Evolutionary conservation across 2,888 invertebrate genomes (phyloP).

Genomic region (Dicyrtoma fusca): DNA sequence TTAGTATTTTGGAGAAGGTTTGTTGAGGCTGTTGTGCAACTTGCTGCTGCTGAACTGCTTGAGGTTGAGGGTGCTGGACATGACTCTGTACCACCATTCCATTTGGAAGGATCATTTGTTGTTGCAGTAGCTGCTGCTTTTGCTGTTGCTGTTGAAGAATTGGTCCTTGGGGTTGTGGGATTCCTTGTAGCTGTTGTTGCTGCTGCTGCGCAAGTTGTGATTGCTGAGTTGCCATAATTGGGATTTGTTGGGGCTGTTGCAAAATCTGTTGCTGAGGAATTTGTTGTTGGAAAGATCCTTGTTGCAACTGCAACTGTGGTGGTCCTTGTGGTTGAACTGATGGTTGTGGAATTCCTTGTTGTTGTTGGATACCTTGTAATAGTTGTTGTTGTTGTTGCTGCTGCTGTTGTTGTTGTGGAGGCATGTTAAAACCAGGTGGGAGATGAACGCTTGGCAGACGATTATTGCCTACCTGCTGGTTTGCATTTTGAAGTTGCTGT

Average conservation of each 20-base stretch:
- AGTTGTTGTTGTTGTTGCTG: constrained; percentile 26
- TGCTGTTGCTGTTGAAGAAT: constrained; percentile 22
- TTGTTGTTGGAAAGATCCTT: constrained; percentile 2
- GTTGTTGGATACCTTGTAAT: constrained; percentile 25
- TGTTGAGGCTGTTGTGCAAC: background rate
- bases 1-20: constrained; percentile 9
- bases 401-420: constrained; percentile 19
- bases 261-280: background rate
- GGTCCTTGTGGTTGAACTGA: too few species aligned
- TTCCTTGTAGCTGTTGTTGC: constrained; percentile 7
- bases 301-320: background rate
- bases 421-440: constrained; percentile 12
- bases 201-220: constrained; percentile 8
- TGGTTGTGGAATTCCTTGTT: constrained; percentile 13
- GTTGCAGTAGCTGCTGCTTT: constrained; percentile 33
- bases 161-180: constrained; percentile 23
- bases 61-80: constrained; percentile 11
- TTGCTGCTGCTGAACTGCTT: constrained; percentile 6
- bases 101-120: constrained; percentile 13
- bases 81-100: background rate
- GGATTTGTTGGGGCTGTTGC: constrained; percentile 10
- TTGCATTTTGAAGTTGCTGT: constrained; percentile 13
- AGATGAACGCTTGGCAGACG: constrained; percentile 28
- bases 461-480: constrained; percentile 26
- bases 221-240: constrained; percentile 2